Conservation (phyloP, 1,140 invertebrate species). For the Drosophila ironensis region DNA sequence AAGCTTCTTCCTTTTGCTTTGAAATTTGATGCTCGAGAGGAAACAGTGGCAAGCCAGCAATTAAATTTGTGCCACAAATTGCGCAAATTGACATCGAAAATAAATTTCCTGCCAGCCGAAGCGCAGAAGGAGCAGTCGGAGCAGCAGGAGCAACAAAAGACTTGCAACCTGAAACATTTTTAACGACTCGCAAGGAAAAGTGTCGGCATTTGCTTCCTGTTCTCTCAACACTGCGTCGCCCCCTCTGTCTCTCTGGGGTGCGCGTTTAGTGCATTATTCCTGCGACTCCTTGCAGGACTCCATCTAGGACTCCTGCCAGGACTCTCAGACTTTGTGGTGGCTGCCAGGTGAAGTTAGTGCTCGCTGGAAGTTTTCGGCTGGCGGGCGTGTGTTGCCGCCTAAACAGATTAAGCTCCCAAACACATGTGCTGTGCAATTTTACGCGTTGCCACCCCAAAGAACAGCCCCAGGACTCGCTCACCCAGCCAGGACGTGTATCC, state of each 20-base stretch:
- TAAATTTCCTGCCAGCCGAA: slow-evolving; percentile 30
- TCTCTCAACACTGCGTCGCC: no score
- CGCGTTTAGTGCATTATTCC: slow-evolving; percentile 61
- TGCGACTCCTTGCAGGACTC: slow-evolving; percentile 1
- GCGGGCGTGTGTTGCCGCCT: slow-evolving; percentile 70
- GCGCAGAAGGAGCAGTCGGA: no score
- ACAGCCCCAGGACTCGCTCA: slow-evolving; percentile 8
- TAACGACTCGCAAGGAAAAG: slow-evolving; percentile 35
- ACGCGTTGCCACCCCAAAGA: slow-evolving; percentile 55
- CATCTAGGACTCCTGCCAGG: no score
- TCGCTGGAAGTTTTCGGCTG: slow-evolving; percentile 75
- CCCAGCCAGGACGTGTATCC: slow-evolving; percentile 3
- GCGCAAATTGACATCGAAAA: slow-evolving; percentile 47
- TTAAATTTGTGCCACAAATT: slow-evolving; percentile 34
- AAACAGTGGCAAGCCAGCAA: slow-evolving; percentile 6
- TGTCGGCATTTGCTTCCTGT: slow-evolving; percentile 9
- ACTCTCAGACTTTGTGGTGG: neutral
- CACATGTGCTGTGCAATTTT: slow-evolving; percentile 75
- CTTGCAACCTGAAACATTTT: slow-evolving; percentile 39
- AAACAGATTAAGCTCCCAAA: slow-evolving; percentile 75
- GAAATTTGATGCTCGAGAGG: slow-evolving; percentile 15
- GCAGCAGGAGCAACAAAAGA: slow-evolving; percentile 12
- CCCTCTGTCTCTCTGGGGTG: no score
- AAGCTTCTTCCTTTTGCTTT: no score
- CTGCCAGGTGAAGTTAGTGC: slow-evolving; percentile 73